Base-by-base conservation (phyloP, 1,140 invertebrate species). In the Glossosoma conforme region DNA sequence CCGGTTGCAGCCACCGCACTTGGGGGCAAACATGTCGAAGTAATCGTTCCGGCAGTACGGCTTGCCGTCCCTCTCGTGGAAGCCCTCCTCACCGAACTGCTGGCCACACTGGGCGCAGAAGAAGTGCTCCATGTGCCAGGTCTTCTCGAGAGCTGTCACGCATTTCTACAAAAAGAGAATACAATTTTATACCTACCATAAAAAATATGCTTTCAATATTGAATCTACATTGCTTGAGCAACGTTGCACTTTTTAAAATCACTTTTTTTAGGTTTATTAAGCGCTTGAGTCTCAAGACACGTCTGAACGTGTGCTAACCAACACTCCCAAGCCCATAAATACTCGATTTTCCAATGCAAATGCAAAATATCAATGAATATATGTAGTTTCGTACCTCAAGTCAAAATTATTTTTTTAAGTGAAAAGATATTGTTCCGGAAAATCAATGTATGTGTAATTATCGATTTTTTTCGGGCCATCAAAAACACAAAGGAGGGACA, bases 41-140 rank as follows among this genome's bases (percentile, higher is more conserved):
- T 97, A 99, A 66, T 98, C 95, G 49, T 90, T 87, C 36, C 87
- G 80, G 69, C 94, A 98, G 64, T 96, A 97, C 0, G 94, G 91
- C 66, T 93, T 93, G 18, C 91, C 91, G 59, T 95, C 91, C 52
- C 89, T 82, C 65, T 96, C 93, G 70, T 96, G 93, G 78, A 94
- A 96, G 11, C 92, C 94, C 40, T 97, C 94, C 61, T 97, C 94
- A 5, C 93, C 94, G 64, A 98, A 97, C 65, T 93, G 91, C 66
- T 93, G 90, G 37, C 93, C 93, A 71, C 97, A 98, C 64, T 97
- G 93, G 33, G 92, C 92, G 75, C 97, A 99, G 77, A 97, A 95
- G 80, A 99, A 99, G 75, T 98, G 96, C 69, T 99, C 95, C 52
- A 94, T 95, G 70, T 99, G 97, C 94, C 95, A 99, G 33, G 95